These are phyloP conservation scores for Oceanodroma tethys DNA, from an alignment of 2,113 vertebrate genomes.

Conservation along the genomic window DNA sequence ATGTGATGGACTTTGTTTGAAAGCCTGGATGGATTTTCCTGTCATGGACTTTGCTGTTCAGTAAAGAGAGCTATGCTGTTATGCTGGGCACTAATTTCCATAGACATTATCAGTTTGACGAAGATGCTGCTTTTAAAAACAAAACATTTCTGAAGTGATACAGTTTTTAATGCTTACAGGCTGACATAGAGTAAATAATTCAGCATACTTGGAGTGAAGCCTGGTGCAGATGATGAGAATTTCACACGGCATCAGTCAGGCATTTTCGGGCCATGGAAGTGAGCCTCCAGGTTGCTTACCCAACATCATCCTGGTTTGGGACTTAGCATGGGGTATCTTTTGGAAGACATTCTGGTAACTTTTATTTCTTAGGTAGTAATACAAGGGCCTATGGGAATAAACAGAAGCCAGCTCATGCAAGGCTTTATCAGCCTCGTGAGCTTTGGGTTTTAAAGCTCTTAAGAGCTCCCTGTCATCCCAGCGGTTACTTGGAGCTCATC, in stretches of 20 bases:
- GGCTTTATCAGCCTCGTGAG: not conserved
- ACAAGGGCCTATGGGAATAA: not conserved
- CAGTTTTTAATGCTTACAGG: not conserved
- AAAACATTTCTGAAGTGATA: not conserved
- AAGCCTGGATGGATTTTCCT: conserved; percentile 24
- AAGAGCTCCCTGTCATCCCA: not conserved
- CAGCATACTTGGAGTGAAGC: not conserved
- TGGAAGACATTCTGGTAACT: not conserved
- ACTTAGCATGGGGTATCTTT: not conserved
- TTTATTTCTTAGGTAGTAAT: not conserved
- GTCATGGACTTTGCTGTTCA: not conserved
- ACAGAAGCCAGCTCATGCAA: not conserved
- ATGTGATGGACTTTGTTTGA: not conserved
- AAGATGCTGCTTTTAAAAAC: conserved; percentile 21
- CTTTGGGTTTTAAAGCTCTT: not conserved
- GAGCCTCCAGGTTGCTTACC: not conserved
- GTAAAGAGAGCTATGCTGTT: not conserved
- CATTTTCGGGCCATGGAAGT: not conserved
- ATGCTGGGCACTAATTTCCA: not conserved
- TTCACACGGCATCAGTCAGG: not conserved
- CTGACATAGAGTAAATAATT: not conserved
- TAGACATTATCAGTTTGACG: conserved; percentile 3
- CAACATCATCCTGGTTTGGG: not conserved
- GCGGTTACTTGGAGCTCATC: not conserved
- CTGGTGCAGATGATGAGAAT: not conserved